Base-by-base conservation (phyloP, 1,140 invertebrate species). In the Cotesia chilonis region DNA sequence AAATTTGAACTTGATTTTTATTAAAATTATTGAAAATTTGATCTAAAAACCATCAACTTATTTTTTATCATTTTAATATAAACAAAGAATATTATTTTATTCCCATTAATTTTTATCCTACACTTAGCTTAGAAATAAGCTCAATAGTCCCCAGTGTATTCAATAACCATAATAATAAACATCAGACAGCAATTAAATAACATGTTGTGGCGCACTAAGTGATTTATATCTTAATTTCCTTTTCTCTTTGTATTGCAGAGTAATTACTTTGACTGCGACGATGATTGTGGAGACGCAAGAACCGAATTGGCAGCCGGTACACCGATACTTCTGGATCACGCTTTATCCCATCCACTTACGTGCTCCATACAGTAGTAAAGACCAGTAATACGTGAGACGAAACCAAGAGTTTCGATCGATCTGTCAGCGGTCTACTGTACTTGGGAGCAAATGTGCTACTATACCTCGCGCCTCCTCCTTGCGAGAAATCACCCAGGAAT, bases 241-340 rank as follows among this genome's bases (percentile, higher is more conserved):
- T 17, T n/a, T 59, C 6, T 20, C 5, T 59, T 59, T 59, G 9
- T 52, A 75, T 83, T 78, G 3, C 83, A 89, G 88, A 87, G 87
- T 70, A 87, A 87, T 68, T 89, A 89, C 71, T 88, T 89, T 73
- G 84, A 89, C 74, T 88, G 81, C 74, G 87, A 88, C 5, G 87
- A 88, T 68, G 87, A 87, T 66, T 87, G 82, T 37, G 83, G 82
- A 12, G 85, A 88, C 52, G 80, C 87, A 12, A 84, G 87, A 74
- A 78, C 85, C 61, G 87, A 88, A 78, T 77, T 88, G 76, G 88
- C 88, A 73, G 88, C 88, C 12, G 88, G 88, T 28, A 88, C 87
- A 14, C 87, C 88, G 4, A 83, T 88, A 73, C 75, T 88, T 54
- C 75, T 88, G 74, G 87, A 88, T 74, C 88, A 88, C 76, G 85